Evolutionary conservation across 2,113 vertebrate genomes (phyloP), one percentile per base, ranked within the genome.

Genomic region (Sula dactylatra): DNA sequence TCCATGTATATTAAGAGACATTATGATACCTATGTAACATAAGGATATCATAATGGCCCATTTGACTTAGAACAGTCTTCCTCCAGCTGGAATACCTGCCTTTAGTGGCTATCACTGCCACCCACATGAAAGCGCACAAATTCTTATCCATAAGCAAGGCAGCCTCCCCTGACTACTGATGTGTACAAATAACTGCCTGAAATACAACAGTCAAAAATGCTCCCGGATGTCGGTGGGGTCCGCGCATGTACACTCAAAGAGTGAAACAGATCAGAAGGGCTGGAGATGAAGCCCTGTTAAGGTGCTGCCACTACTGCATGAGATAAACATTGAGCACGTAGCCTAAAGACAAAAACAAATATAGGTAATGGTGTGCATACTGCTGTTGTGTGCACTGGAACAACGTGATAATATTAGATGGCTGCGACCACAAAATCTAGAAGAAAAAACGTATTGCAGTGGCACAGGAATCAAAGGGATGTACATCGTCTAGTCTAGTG

Each of bases 181-280:
- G 14, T 58, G n/a, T 32, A 34, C 58, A 64, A 22, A n/a, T n/a
- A 54, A 52, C 19, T 16, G 40, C 17, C 25, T 21, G 26, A 88
- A 91, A 90, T 8, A 40, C 15, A 61, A 31, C 4, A 50, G 38
- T 21, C 16, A 65, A 19, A 91, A 95, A 85, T 10, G 31, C 11
- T 72, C 5, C 18, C n/a, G 0, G 1, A 5, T 16, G 4, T 31
- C 0, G 0, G 38, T 27, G 11, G 12, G 3, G 25, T 32, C 58
- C 78, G 18, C 26, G 42, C 12, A 26, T 12, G 2, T 1, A 21
- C 16, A 7, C 47, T 55, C 47, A 21, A 40, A 52, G 29, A 34
- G 66, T 1, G 4, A 0, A 59, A 74, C 1, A 38, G 31, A 32
- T 20, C 10, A 49, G 45, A 86, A 67, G 29, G 24, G 26, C 17